Base-by-base conservation (phyloP, 2,797 vertebrate genomes). In the Dallia pectoralis region DNA sequence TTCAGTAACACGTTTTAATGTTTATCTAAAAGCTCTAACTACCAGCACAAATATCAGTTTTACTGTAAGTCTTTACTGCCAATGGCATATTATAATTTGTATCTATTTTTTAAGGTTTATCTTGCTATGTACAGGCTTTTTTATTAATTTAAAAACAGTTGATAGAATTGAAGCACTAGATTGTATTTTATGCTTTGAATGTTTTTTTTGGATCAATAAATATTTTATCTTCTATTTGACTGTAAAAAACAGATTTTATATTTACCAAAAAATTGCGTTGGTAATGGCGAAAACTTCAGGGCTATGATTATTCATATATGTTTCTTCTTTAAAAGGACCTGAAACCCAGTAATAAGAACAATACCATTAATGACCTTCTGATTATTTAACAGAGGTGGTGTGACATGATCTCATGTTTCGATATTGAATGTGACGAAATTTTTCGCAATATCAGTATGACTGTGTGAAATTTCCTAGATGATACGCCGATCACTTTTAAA, bases 161-260 rank as follows among this genome's bases (percentile, higher is more conserved):
- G 82, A 82, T 75, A n/a, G 1, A 40, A 82, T 82, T 80, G 74
- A 70, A 71, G 82, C 82, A 80, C 74, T 53, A 15, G 36, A 25
- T 61, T 73, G 80, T 84, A 67, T 81, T 85, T 79, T 88, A 76
- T 33, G 30, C 74, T 84, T 78, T 85, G 84, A 88, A 85, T 82
- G 85, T 80, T 86, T 85, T 84, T 79, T 81, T 82, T 90, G 77
- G 89, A 65, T 87, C 76, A 92, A 91, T 93, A 91, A 93, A 93
- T 91, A 48, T 32, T 33, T 66, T 12, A 61, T 66, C 12, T 53
- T 73, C 44, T 44, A 44, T 70, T 36, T 25, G 18, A 29, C 16
- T 32, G n/a, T 67, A 5, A 66, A n/a, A 36, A 5, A 27, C 36
- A 0, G 33, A 36, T 40, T 67, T 67, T 14, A 47, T 15, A 25